Percentiles rank a stretch among this genome's conserved stretches.
Evolutionary conservation across 1,140 invertebrate genomes (phyloP).

Genomic region (Atta colombica): DNA sequence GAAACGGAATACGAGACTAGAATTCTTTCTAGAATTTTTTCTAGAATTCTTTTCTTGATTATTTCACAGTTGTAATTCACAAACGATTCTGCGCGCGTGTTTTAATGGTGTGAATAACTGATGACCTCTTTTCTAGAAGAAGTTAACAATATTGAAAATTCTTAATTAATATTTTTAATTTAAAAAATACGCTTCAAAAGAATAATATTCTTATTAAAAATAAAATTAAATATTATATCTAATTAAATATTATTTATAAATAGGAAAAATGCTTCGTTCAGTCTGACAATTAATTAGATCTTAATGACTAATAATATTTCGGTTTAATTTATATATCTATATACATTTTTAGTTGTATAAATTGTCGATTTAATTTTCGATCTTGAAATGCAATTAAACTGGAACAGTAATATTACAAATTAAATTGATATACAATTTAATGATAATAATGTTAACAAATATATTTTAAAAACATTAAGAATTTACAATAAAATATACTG

Average conservation of each 20-base stretch:
- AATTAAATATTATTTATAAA: background rate
- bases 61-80: background rate
- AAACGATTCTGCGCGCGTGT: background rate
- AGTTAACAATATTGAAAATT: background rate
- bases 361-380: no score
- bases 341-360: no score
- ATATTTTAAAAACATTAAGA: no score
- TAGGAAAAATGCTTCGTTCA: no score
- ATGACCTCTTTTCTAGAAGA: background rate
- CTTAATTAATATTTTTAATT: background rate
- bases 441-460: no score
- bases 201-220: background rate
- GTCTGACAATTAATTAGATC: background rate
- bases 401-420: no score
- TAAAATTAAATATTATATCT: background rate
- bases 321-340: no score
- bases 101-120: background rate
- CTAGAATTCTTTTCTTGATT: background rate
- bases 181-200: background rate
- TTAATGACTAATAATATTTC: background rate
- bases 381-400: no score
- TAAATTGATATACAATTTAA: no score
- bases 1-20: background rate
- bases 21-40: slow-evolving; percentile 14
- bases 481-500: background rate